Percentiles rank a stretch among this genome's conserved stretches.
phyloP scores from a whole-genome alignment of 2,888 invertebrate species.

The Nudaria mundana region DNA sequence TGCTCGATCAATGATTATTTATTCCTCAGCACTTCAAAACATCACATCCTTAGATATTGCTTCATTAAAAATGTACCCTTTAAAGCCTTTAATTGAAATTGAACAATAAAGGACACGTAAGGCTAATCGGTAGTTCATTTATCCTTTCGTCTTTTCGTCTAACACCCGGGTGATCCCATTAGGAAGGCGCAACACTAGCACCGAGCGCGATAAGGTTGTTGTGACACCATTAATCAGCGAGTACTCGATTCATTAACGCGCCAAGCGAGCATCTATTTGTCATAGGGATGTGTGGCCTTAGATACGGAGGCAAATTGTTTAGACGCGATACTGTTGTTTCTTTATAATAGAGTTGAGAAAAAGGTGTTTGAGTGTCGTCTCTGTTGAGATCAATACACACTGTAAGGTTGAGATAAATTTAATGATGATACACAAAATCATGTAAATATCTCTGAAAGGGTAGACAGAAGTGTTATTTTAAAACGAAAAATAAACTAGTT shows the following conservation, averaged over 20 bases:
- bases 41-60: no score
- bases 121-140: slow-evolving; percentile 28
- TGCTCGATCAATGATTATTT: no score
- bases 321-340: slow-evolving; percentile 25
- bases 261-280: slow-evolving; percentile 64
- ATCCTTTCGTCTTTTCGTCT: slow-evolving; percentile 38
- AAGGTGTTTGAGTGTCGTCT: slow-evolving; percentile 12
- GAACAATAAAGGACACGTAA: slow-evolving; percentile 29
- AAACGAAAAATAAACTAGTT: no score
- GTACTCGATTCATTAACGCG: slow-evolving; percentile 69
- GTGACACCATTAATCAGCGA: slow-evolving; percentile 73
- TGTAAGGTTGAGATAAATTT: slow-evolving; percentile 9
- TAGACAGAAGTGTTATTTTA: no score
- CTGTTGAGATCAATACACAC: slow-evolving; percentile 20
- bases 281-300: slow-evolving; percentile 58
- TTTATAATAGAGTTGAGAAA: slow-evolving; percentile 25
- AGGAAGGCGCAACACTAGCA: slow-evolving; percentile 61
- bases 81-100: slow-evolving; percentile 34
- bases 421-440: background rate
- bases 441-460: no score
- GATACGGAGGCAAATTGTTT: slow-evolving; percentile 35
- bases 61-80: no score
- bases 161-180: slow-evolving; percentile 64
- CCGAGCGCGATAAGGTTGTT: slow-evolving; percentile 55
- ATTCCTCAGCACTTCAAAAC: no score